Base-by-base conservation (phyloP, 2,113 vertebrate species). In the Furnarius figulus region DNA sequence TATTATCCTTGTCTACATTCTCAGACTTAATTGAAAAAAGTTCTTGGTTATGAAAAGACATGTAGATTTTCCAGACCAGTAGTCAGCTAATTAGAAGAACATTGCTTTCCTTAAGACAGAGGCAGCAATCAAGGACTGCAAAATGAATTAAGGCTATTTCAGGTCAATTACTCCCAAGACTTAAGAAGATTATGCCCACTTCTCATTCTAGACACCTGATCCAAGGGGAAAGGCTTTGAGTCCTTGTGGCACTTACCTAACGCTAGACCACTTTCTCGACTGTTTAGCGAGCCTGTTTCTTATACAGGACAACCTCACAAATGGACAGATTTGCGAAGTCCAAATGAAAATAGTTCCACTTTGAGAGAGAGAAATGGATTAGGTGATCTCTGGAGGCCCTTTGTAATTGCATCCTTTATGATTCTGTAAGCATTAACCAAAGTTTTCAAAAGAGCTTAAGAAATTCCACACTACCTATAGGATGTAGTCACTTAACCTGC, bases 21-120 rank as follows among this genome's bases (percentile, higher is more conserved):
- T 88, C 72, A 73, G 22, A 50, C 28, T 72, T 92, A 70, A 75
- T 31, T 73, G 30, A 31, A 73, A 79, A 92, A 77, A 3, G 21
- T 47, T 72, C 58, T 39, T 73, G 37, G 21, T 76, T 87, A 82
- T 73, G 70, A 97, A 85, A 84, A 42, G 33, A 40, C 6, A 2
- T 37, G 28, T 46, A 87, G 25, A 55, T 92, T 91, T 97, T 95
- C 77, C 73, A 96, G 74, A 74, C 25, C 89, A 50, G 25, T 81
- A 89, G 39, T 59, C 73, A 91, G 18, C 39, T 89, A 85, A 91
- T 96, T 87, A 87, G 76, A 82, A 85, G 66, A 86, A 33, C 61
- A 56, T 68, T 49, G 28, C 24, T 74, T 89, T 94, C 35, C 53
- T 65, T 61, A 75, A 78, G 30, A 90, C 65, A 71, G 13, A 44